Evolutionary conservation across 2,113 vertebrate species (phyloP), one percentile per base, ranked within the genome.

Genomic region (Labrus mixtus): DNA sequence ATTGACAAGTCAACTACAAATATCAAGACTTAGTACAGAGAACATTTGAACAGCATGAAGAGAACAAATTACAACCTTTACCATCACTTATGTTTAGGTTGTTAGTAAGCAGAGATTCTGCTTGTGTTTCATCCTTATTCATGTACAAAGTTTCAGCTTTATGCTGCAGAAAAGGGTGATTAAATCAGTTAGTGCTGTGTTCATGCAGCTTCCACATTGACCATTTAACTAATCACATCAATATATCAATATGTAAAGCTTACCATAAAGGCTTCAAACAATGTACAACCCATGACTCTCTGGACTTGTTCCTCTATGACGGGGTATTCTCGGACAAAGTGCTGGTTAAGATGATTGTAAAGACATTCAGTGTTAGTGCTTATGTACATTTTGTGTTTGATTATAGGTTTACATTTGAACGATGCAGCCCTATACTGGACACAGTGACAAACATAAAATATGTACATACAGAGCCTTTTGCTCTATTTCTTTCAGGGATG

Each of bases 181-280:
- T 15, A 8, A 13, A 46, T 50, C 22, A 1, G 20, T 70, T 64
- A 63, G 15, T 16, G 1, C 10, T 20, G 36, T 39, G 8, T 43
- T 39, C 11, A 1, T 46, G 10, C 16, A 43, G 4, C 8, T 33
- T 65, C 19, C 15, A 45, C 23, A 46, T 6, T 8, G 15, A 45
- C 37, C 3, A 65, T 64, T 55, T 23, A 22, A 66, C 39, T 33
- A 13, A 6, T 8, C 6, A 17, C 17, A 10, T 33, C 19, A 60
- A 11, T 13, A 6, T 11, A 64, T 39, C 17, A n/a, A 11, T 1
- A 23, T 2, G 2, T 65, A 48, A 58, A 64, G n/a, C 90, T 95
- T 90, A 97, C 96, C 77, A 86, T 90, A 39, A 97, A 96, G 10
- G 79, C 85, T 80, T 91, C 57, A 86, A 95, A 97, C 73, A 96